Evolutionary conservation across 53 echinoderm and acorn worm species (phyloP), one percentile per base, ranked within the genome.

Genomic region (Paelopatides confundens): DNA sequence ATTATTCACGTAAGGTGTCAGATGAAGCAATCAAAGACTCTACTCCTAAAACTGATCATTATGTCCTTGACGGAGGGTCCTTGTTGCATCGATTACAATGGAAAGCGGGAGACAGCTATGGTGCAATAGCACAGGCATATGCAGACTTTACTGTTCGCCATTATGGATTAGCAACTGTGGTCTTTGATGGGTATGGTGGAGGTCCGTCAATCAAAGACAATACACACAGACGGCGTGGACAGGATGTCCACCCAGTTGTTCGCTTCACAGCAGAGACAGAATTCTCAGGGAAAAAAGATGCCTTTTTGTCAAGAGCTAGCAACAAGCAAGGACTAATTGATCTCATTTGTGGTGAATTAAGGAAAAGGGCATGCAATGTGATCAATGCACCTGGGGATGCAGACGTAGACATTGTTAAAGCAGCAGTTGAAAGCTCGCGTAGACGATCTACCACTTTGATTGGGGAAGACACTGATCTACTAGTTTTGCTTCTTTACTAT

Each of bases 61-160:
- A 62, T 5, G 34, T 84, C 0, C 84, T 84, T 5, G 84, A 84
- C 34, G 39, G 84, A 17, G 84, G 84, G 0, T 58, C 84, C 0
- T 63, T 84, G 65, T 5, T 84, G 1, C 84, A 84, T 46, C 15
- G 28, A 14, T 62, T 84, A 14, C 33, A 17, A 21, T 63, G 63
- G 62, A 62, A 64, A 3, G 62, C 1, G 1, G 84, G 84, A 14
- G 34, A 58, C 11, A 63, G 29, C 2, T 84, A 84, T 35, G 64
- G 35, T 10, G 24, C 3, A 4, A 84, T 84, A 62, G 63, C 35
- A 0, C 0, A 84, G 35, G 11, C 34, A 21, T 84, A 84, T 63
- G 62, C 62, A 33, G 58, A 53, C 32, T 82, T 2, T n/a, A 53
- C 58, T 0, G 17, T 0, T 11, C 1, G 54, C 0, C 62, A 64